phyloP scores from a whole-genome alignment of 2,888 invertebrate species.

The Uloborus plumipes region DNA sequence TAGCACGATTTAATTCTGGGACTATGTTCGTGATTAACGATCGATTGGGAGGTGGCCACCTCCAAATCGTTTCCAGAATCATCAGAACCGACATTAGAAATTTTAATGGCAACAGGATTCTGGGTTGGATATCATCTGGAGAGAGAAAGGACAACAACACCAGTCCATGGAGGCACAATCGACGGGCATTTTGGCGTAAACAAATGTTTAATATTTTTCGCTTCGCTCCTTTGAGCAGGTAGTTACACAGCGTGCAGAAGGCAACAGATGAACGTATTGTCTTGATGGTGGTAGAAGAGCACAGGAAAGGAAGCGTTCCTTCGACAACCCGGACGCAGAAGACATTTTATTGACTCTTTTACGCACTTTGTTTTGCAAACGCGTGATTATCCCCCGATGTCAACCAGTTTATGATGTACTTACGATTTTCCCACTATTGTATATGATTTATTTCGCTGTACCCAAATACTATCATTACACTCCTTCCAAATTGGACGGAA shows the following conservation, averaged over 20 bases:
- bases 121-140: too few relatives aligned
- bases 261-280: too few relatives aligned
- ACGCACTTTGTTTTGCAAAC: slow-evolving; percentile 26
- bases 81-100: too few relatives aligned
- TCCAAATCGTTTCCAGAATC: too few relatives aligned
- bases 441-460: slow-evolving; percentile 44
- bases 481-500: slow-evolving; percentile 45
- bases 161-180: too few relatives aligned
- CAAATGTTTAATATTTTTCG: slow-evolving; percentile 8
- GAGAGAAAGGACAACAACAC: too few relatives aligned
- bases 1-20: too few relatives aligned
- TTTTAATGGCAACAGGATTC: too few relatives aligned
- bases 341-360: slow-evolving; percentile 50
- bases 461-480: slow-evolving; percentile 42
- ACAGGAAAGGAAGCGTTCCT: not conserved
- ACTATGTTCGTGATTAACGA: too few relatives aligned
- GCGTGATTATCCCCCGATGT: slow-evolving; percentile 40
- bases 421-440: slow-evolving; percentile 55
- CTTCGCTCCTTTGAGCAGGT: slow-evolving; percentile 1
- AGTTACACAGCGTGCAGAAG: too few relatives aligned
- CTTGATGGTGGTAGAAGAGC: too few relatives aligned
- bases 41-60: too few relatives aligned
- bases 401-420: slow-evolving; percentile 32
- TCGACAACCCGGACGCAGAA: slow-evolving; percentile 40
- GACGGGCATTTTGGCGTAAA: not conserved